Conservation (phyloP, 2,797 vertebrate species). For the Molossus molossus region DNA sequence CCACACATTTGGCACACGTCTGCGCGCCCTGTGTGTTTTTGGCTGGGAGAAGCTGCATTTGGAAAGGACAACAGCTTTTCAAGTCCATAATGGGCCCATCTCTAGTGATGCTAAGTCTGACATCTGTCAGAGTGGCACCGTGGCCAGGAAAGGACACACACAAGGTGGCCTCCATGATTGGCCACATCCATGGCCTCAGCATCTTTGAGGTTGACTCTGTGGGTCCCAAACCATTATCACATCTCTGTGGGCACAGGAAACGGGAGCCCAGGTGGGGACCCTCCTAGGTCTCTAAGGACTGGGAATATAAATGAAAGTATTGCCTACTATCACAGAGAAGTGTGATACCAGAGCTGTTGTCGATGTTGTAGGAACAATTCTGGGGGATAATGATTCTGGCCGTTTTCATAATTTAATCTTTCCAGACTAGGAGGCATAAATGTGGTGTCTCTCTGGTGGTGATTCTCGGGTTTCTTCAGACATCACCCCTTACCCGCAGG, state of each 20-base stretch:
- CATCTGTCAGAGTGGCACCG: slow-evolving; percentile 85
- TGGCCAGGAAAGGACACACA: slow-evolving; percentile 63
- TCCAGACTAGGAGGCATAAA: not conserved
- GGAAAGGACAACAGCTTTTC: slow-evolving; percentile 76
- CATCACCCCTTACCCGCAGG: no score
- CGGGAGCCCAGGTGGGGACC: not conserved
- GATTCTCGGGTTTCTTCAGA: not conserved
- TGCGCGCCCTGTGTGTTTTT: slow-evolving; percentile 74
- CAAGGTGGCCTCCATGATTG: slow-evolving; percentile 63
- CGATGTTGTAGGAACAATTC: not conserved
- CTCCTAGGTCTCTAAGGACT: slow-evolving; percentile 7
- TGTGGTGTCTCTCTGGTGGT: not conserved
- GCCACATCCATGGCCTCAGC: not conserved
- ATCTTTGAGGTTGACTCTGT: not conserved
- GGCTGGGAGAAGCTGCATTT: slow-evolving; percentile 71
- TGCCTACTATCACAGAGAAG: slow-evolving; percentile 27
- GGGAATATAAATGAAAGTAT: not conserved
- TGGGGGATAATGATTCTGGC: not conserved
- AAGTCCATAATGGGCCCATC: slow-evolving; percentile 67
- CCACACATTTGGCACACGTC: slow-evolving; percentile 85
- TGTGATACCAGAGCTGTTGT: not conserved
- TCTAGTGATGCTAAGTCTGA: slow-evolving; percentile 69
- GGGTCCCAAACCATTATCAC: slow-evolving; percentile 12
- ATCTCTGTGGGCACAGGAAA: slow-evolving; percentile 60
- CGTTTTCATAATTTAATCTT: not conserved